A percentile compares a stretch with the other conserved stretches of the same genome.
These are phyloP conservation scores for Pseudonaja textilis DNA, from an alignment of 2,113 vertebrate species.

Conservation along the genomic window DNA sequence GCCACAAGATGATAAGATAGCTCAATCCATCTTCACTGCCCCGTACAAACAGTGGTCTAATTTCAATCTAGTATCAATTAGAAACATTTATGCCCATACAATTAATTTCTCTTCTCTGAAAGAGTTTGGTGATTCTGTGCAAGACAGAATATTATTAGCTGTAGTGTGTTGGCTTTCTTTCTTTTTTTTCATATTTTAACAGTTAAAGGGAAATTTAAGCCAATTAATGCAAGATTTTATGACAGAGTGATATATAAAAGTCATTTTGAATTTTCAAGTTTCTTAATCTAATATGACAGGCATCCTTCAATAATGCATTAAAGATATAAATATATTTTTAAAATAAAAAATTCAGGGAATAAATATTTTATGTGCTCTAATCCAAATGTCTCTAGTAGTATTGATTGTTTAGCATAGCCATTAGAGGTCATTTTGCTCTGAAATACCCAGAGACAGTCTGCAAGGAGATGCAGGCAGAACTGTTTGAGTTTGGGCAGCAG, in stretches of 20 bases:
- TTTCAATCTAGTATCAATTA: not conserved
- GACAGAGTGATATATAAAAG: slow-evolving; percentile 51
- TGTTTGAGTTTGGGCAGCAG: slow-evolving; percentile 45
- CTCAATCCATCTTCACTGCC: not conserved
- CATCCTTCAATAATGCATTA: slow-evolving; percentile 67
- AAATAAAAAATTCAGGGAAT: slow-evolving; percentile 68
- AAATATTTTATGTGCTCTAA: slow-evolving; percentile 85
- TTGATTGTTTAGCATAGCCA: slow-evolving; percentile 76
- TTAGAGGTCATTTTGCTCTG: slow-evolving; percentile 76
- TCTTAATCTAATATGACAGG: slow-evolving; percentile 68
- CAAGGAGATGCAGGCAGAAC: slow-evolving; percentile 40
- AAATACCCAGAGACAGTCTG: slow-evolving; percentile 61
- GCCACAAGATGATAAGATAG: not conserved
- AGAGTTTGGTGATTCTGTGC: not conserved
- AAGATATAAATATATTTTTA: slow-evolving; percentile 61
- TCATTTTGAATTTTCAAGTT: slow-evolving; percentile 21
- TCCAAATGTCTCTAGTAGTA: slow-evolving; percentile 72
- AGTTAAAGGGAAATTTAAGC: slow-evolving; percentile 4
- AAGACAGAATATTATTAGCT: slow-evolving; percentile 3
- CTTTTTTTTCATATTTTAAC: slow-evolving; percentile 24
- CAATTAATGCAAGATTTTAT: slow-evolving; percentile 29
- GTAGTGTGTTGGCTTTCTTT: not conserved
- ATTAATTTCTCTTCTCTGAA: not conserved
- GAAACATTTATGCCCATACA: not conserved
- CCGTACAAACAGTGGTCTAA: not conserved